Conservation (phyloP, 2,888 invertebrate species). For the Alviniconcha strummeri region DNA sequence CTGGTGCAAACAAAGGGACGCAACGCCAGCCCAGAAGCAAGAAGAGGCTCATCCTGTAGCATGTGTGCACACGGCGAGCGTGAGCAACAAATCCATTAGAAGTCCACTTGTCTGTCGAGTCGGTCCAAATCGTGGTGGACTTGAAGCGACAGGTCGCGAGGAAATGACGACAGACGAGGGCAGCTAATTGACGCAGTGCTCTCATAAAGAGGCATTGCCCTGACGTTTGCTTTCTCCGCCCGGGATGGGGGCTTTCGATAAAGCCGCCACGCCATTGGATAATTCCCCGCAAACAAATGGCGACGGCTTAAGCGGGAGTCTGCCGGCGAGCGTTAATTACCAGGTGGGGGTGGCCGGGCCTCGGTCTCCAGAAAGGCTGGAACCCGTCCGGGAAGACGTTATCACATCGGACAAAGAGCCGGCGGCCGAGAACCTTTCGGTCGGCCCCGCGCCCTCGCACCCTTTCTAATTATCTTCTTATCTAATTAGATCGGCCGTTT, state of each 20-base stretch:
- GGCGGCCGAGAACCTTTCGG: no score
- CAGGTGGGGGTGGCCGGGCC: background rate
- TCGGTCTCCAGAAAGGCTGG: background rate
- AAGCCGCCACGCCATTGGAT: constrained; percentile 10
- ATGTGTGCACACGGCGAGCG: background rate
- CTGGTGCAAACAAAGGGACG: no score
- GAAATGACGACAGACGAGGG: background rate
- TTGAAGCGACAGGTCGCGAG: constrained; percentile 2
- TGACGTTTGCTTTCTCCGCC: background rate
- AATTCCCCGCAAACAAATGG: background rate
- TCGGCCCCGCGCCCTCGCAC: background rate
- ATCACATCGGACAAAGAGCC: no score
- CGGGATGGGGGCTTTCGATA: background rate
- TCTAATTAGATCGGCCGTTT: constrained; percentile 24
- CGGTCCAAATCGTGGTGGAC: no score
- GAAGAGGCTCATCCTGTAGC: background rate
- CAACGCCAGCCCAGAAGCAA: background rate
- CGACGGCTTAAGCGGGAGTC: background rate
- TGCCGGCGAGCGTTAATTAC: background rate
- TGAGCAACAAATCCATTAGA: background rate
- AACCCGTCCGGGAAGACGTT: no score
- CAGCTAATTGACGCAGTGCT: background rate
- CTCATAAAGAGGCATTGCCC: background rate
- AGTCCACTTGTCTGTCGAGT: background rate
- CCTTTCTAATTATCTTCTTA: constrained; percentile 10